Base-by-base conservation (phyloP, 2,888 invertebrate genomes). In the Mythimna vitellina region DNA sequence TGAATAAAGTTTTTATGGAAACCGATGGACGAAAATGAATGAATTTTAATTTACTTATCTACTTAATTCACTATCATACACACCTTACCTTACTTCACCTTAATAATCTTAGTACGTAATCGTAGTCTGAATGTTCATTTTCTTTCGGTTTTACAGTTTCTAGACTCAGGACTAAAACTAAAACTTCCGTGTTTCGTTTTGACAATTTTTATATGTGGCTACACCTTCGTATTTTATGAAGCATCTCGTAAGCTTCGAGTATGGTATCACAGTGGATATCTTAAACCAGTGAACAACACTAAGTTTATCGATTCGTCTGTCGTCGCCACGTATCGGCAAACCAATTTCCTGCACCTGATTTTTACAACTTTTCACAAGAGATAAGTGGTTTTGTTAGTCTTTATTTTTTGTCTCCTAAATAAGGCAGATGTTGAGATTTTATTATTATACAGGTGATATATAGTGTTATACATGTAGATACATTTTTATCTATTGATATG, bases 321-420 rank as follows among this genome's bases (percentile, higher is more conserved):
- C 70, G 64, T 38, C 54, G 61, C 57, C 73, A 79, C 67, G 83
- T 80, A 80, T 82, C 73, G 80, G 64, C 46, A 67, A 73, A 82
- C 79, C 79, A 80, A 82, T 80, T 80, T 80, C 83, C 79, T 80
- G 83, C 70, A 80, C 74, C 80, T 70, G 83, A 80, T 80, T 82
- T 82, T 80, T 79, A 79, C 54, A 82, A 73, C 64, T 73, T 73
- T 73, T 73, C 80, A 38, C 69, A 54, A 61, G 20, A 80, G 73
- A 82, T 80, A 78, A 82, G 64, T 54, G 22, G 60, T 72, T 56
- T 60, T 65, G 56, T 66, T 56, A 49, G 46, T 65, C 25, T 76
- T 81, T 62, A 57, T 67, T 70, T 74, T 80, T 65, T 25, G 10
- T 35, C 12, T 29, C 7, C 1, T 22, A 32, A 65, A 54, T 60